phyloP scores from a whole-genome alignment of 1,140 invertebrate genomes.

The Heliconius hermathena region DNA sequence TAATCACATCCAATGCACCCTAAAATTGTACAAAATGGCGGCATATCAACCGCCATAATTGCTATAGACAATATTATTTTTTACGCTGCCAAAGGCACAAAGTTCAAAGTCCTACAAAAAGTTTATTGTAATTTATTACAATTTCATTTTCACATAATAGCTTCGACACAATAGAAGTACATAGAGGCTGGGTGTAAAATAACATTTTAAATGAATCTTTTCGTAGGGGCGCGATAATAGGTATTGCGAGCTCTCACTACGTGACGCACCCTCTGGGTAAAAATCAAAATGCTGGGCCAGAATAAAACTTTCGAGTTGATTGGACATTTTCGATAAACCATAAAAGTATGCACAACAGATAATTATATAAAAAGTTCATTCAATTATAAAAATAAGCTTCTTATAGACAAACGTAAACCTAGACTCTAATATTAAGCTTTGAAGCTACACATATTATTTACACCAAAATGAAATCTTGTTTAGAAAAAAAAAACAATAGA shows the following conservation, averaged over 20 bases:
- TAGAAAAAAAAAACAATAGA: neutral
- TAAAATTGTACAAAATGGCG: conserved; percentile 61
- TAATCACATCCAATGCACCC: conserved; percentile 50
- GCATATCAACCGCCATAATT: conserved; percentile 49
- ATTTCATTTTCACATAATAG: conserved; percentile 62
- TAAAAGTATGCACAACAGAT: neutral
- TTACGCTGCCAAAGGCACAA: conserved; percentile 44
- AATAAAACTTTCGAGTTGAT: conserved; percentile 40
- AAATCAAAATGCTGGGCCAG: conserved; percentile 61
- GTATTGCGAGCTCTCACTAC: conserved; percentile 60
- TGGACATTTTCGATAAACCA: conserved; percentile 41
- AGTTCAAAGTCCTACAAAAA: conserved; percentile 51
- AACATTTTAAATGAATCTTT: conserved; percentile 80
- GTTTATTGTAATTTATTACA: conserved; percentile 52
- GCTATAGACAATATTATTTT: conserved; percentile 52
- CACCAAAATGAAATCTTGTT: neutral
- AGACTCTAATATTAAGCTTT: neutral
- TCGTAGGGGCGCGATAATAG: conserved; percentile 72
- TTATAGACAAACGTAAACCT: neutral
- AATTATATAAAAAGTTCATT: neutral
- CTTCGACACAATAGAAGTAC: conserved; percentile 63
- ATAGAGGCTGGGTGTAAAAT: conserved; percentile 73
- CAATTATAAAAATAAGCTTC: too few species aligned
- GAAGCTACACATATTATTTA: neutral
- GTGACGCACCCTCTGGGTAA: conserved; percentile 62